Conservation (phyloP, 1,140 invertebrate species). For the Drosophila burlai region DNA sequence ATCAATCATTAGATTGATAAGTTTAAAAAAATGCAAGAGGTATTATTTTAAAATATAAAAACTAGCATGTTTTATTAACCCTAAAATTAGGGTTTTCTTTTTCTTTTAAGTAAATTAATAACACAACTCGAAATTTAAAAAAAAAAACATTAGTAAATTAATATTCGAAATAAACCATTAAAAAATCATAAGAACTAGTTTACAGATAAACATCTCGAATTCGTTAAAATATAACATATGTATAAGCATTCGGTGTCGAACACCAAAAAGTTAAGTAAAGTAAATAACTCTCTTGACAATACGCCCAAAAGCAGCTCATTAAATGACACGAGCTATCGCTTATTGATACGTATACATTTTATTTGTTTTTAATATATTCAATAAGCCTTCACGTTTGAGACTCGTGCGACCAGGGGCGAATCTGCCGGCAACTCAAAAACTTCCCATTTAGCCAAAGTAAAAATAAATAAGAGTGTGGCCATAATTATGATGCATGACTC, state of each 20-base stretch:
- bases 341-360: conserved; percentile 33
- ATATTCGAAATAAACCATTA: not conserved
- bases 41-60: not conserved
- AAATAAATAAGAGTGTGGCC: conserved; percentile 16
- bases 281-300: conserved; percentile 28
- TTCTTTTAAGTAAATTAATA: not conserved
- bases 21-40: too few relatives aligned
- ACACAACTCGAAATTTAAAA: not conserved
- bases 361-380: conserved; percentile 41
- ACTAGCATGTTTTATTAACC: not conserved
- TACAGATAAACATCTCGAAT: conserved; percentile 22
- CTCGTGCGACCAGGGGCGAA: not conserved
- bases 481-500: conserved; percentile 25
- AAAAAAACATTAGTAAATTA: not conserved
- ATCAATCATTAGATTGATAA: too few relatives aligned
- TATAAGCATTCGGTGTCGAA: conserved; percentile 15
- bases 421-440: conserved; percentile 3
- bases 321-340: conserved; percentile 62
- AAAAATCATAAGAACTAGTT: conserved; percentile 14
- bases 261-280: conserved; percentile 11
- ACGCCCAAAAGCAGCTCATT: conserved; percentile 36
- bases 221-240: conserved; percentile 8
- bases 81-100: not conserved
- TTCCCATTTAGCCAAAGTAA: conserved; percentile 2
- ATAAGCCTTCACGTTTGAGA: not conserved